These are phyloP conservation scores for Cryptoprocta ferox DNA, from an alignment of 2,797 vertebrate species.

Conservation along the genomic window DNA sequence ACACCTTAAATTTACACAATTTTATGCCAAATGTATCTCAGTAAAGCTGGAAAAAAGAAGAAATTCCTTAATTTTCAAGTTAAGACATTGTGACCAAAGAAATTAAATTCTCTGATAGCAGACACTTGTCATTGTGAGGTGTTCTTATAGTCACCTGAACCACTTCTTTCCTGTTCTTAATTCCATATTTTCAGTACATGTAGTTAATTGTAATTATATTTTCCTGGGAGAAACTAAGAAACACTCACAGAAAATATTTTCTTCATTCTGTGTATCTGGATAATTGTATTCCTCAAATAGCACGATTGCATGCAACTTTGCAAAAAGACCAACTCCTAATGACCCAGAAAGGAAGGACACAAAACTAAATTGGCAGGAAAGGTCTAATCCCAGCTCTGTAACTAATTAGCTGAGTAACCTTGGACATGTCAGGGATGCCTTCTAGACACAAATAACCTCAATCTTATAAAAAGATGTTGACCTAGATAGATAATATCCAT, in stretches of 20 bases:
- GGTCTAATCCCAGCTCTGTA: constrained; percentile 8
- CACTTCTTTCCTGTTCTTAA: background rate
- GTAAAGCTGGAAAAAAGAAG: background rate
- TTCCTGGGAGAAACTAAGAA: background rate
- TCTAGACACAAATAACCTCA: constrained; percentile 45
- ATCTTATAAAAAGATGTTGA: constrained; percentile 1
- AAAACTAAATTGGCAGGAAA: constrained; percentile 31
- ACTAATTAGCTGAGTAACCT: constrained; percentile 42
- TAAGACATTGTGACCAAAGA: background rate
- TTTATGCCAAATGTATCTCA: background rate
- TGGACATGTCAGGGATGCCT: background rate
- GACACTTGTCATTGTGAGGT: background rate
- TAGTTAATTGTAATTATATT: background rate
- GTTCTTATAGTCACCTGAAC: background rate
- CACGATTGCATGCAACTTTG: background rate
- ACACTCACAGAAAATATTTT: background rate
- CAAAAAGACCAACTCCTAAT: constrained; percentile 22
- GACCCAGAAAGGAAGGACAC: constrained; percentile 25
- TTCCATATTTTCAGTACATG: background rate
- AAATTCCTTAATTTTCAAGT: background rate
- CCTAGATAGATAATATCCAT: background rate
- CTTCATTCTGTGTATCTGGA: constrained; percentile 29
- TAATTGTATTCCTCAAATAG: background rate
- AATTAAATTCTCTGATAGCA: background rate
- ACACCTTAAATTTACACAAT: background rate